Percentiles rank a stretch among this genome's conserved stretches.
These are phyloP conservation scores for Rotaria macrura DNA, from an alignment of 2,888 invertebrate species.

Conservation along the genomic window DNA sequence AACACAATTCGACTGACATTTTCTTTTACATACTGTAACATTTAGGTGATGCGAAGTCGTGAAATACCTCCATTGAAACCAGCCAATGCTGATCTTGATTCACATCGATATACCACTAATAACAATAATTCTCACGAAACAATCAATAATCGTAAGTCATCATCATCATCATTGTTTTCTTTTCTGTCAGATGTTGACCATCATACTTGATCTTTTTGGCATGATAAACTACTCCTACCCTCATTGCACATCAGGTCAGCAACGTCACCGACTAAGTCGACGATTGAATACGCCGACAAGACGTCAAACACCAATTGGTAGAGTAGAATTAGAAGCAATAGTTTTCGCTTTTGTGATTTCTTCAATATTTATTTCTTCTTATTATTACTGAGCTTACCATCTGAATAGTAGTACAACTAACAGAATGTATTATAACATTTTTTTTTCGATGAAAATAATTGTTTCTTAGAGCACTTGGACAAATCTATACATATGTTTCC, in stretches of 20 bases:
- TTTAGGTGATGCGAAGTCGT: constrained; percentile 5
- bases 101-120: background rate
- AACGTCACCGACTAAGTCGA: background rate
- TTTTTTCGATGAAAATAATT: background rate
- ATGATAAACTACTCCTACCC: background rate
- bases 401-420: background rate
- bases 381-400: background rate
- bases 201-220: background rate
- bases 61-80: background rate
- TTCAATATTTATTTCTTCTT: background rate
- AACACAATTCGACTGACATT: background rate
- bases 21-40: background rate
- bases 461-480: background rate
- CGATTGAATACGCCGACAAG: background rate
- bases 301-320: background rate
- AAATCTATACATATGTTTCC: background rate
- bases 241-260: background rate
- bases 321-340: background rate
- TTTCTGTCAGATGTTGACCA: background rate
- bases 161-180: background rate
- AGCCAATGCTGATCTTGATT: background rate
- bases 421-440: background rate
- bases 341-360: background rate
- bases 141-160: background rate
- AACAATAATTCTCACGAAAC: background rate